Conservation (phyloP, 2,888 invertebrate species). For the Mythimna lalbum region DNA sequence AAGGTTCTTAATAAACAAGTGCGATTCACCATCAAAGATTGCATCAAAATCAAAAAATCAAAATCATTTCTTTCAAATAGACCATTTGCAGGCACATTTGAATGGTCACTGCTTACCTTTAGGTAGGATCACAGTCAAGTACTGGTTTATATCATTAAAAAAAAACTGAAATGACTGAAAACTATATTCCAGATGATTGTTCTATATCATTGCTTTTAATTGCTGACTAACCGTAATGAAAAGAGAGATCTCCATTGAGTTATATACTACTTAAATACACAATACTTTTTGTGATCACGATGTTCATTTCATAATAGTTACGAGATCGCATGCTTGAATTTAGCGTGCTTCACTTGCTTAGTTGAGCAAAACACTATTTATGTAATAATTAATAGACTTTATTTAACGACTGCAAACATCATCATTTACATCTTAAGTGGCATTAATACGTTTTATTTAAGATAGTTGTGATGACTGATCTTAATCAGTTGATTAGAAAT, state of each 20-base stretch:
- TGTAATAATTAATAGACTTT: conserved; percentile 48
- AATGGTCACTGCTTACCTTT: no score
- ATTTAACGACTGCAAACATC: conserved; percentile 34
- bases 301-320: conserved; percentile 53
- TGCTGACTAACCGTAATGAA: conserved; percentile 3
- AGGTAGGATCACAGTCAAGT: no score
- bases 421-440: conserved; percentile 27
- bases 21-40: no score
- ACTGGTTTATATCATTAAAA: no score
- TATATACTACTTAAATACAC: conserved; percentile 33
- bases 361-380: conserved; percentile 41
- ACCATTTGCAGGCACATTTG: no score
- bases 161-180: not conserved
- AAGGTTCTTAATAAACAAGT: no score
- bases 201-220: not conserved
- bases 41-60: no score
- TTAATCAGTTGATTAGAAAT: not conserved
- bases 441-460: conserved; percentile 1
- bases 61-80: no score
- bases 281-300: conserved; percentile 46
- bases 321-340: conserved; percentile 50
- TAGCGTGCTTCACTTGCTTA: conserved; percentile 49
- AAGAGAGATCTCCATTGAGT: conserved; percentile 35
- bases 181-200: not conserved
- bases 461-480: conserved; percentile 2